Percentiles rank a stretch among this genome's conserved stretches.
phyloP scores from a whole-genome alignment of 2,797 vertebrate genomes.

The Limosa lapponica region DNA sequence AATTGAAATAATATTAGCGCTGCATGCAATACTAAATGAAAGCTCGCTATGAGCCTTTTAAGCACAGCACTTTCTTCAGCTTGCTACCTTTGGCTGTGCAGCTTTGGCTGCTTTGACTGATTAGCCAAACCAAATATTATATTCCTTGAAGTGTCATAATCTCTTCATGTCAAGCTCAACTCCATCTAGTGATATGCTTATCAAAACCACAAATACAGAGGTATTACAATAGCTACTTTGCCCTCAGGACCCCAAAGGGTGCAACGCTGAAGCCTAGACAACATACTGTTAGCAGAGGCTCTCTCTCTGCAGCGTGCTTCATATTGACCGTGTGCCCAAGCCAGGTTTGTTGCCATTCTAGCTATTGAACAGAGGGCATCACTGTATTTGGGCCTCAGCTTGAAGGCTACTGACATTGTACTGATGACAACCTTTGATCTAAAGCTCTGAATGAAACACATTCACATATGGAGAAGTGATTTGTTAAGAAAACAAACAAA shows the following conservation, averaged over 20 bases:
- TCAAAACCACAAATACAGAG: background rate
- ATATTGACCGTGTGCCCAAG: background rate
- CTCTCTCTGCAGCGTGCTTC: background rate
- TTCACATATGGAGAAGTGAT: background rate
- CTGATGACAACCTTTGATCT: background rate
- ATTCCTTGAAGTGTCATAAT: background rate
- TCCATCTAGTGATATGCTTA: background rate
- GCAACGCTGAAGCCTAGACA: background rate
- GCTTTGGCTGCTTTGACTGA: background rate
- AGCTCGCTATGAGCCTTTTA: background rate
- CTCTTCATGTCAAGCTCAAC: background rate
- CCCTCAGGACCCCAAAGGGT: background rate
- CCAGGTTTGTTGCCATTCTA: background rate
- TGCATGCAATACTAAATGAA: background rate
- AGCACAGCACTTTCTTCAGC: background rate
- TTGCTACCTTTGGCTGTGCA: background rate
- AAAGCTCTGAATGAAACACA: background rate
- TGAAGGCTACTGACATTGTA: background rate
- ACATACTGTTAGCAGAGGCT: fast-evolving
- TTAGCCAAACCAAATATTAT: background rate
- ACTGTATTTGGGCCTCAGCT: background rate
- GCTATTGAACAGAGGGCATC: fast-evolving
- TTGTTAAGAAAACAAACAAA: background rate
- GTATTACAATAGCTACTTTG: fast-evolving
- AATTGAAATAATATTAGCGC: background rate